Evolutionary conservation across 2,797 vertebrate species (phyloP), one percentile per base, ranked within the genome.

Genomic region (Mormyrops attenuatus): DNA sequence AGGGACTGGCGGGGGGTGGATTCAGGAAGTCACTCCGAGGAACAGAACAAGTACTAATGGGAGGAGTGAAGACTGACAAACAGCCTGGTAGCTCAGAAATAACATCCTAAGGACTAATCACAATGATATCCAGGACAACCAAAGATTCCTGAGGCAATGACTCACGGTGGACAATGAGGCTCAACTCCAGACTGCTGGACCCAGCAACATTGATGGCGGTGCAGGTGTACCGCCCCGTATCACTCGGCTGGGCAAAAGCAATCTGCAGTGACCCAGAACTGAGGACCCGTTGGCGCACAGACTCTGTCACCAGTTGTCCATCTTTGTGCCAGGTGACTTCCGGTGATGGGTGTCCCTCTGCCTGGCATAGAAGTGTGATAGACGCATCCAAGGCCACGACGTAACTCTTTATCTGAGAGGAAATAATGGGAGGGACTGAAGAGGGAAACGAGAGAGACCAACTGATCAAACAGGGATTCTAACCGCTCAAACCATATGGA

Each of bases 381-480:
- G 98, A 96, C 13, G 96, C 96, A 93, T 99, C 98, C 92, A 97
- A 91, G 0, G 95, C 91, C 63, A 94, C 94, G 6, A 95, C n/a
- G 1, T 98, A 96, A 11, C 94, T 94, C 89, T 93, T 93, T 1
- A 90, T 90, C 1, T 95, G 95, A 60, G 97, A 92, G 89, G 85
- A 96, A 92, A 99, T 97, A 90, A 93, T 91, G n/a, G 99, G 98
- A 91, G 98, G 97, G 26, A 99, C 99, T 99, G 92, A 3, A 88
- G 89, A 84, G 93, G 90, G 1, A 88, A 53, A 60, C 6, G 7
- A 82, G 41, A 82, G 41, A 82, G 41, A 82, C 77, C 77, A 82
- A 82, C 17, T 47, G 41, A 82, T 82, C 30, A 47, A 47, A 84
- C 80, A 49, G 44, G 30, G 30, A 73, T n/a, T 82, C 20, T 80